Conservation (phyloP, 2,113 vertebrate genomes). For the Hepsetus odoe region DNA sequence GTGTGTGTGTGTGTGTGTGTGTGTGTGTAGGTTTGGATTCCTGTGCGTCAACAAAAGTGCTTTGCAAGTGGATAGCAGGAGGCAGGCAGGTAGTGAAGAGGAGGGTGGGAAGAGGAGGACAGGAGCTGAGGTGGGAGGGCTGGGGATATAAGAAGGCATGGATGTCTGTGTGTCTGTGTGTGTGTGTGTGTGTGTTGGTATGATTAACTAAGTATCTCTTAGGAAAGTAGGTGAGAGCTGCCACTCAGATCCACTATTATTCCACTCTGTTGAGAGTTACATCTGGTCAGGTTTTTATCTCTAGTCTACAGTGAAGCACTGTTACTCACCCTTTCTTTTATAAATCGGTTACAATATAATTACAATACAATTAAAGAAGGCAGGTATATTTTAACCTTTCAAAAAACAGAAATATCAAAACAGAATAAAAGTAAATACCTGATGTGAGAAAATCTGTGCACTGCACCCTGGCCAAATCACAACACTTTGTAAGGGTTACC, state of each 20-base stretch:
- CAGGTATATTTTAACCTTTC: neutral
- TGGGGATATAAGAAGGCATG: conserved; percentile 24
- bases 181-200: conserved; percentile 38
- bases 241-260: conserved; percentile 27
- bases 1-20: conserved; percentile 28
- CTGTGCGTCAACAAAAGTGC: conserved; percentile 57
- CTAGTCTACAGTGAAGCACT: too few species aligned
- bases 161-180: neutral
- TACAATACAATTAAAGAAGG: neutral
- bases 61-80: conserved; percentile 52
- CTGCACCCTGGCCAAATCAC: neutral
- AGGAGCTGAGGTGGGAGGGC: conserved; percentile 16
- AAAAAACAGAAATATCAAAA: too few species aligned
- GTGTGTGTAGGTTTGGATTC: conserved; percentile 41
- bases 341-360: neutral
- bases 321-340: too few species aligned
- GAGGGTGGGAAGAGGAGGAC: neutral
- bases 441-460: too few species aligned
- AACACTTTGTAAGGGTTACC: neutral
- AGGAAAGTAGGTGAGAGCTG: conserved; percentile 57
- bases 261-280: conserved; percentile 1
- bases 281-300: too few species aligned
- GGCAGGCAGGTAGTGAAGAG: conserved; percentile 28
- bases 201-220: conserved; percentile 58
- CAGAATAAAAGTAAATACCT: too few species aligned